phyloP scores from a whole-genome alignment of 2,888 invertebrate species.

The Eupeodes latifasciatus region DNA sequence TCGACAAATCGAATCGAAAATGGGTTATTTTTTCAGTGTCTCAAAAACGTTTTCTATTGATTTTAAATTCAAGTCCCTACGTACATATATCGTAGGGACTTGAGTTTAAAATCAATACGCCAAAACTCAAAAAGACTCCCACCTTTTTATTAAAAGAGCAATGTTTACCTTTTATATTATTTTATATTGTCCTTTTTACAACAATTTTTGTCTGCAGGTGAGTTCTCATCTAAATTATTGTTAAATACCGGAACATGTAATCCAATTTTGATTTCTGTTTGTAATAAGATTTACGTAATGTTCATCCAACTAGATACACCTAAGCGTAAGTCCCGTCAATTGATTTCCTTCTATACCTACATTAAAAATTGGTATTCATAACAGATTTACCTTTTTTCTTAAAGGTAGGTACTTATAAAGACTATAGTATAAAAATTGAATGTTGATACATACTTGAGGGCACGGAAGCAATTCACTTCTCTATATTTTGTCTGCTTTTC shows the following conservation, averaged over 20 bases:
- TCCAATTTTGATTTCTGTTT: conserved; percentile 44
- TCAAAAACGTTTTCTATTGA: no score
- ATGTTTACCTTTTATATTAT: not conserved
- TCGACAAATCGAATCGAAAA: no score
- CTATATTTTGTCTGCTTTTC: conserved; percentile 6
- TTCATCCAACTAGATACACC: conserved; percentile 51
- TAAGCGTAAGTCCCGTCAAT: conserved; percentile 35
- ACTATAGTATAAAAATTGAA: not conserved
- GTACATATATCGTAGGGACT: no score
- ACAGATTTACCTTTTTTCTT: conserved; percentile 36
- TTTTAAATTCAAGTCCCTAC: no score
- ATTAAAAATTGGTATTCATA: conserved; percentile 39
- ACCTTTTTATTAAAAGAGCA: conserved; percentile 32
- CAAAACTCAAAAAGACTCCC: no score
- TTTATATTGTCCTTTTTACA: no score
- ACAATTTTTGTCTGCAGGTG: not conserved
- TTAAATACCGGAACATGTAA: conserved; percentile 68
- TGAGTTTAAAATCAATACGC: no score
- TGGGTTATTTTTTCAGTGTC: no score
- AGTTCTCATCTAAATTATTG: conserved; percentile 53
- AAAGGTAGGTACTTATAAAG: not conserved
- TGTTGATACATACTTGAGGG: conserved; percentile 47
- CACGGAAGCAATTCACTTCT: conserved; percentile 66
- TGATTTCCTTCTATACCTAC: conserved; percentile 28
- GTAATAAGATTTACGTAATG: conserved; percentile 59